Evolutionary conservation across 2,797 vertebrate genomes (phyloP).

Genomic region (Enoplosus armatus): DNA sequence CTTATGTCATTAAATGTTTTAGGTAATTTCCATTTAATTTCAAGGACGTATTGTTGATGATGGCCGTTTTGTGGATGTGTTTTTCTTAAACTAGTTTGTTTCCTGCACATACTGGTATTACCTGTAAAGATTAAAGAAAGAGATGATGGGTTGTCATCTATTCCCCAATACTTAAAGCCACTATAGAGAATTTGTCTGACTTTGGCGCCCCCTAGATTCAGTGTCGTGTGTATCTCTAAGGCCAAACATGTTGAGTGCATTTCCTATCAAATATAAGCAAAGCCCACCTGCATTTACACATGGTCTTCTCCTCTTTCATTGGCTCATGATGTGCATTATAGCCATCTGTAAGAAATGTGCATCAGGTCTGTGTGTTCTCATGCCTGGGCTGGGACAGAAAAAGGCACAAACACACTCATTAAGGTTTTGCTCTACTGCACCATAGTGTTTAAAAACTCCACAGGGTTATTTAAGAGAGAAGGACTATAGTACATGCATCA

Average conservation of each 20-base stretch:
- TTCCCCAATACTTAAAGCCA: constrained; percentile 10
- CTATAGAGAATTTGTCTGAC: not conserved
- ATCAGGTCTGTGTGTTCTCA: not conserved
- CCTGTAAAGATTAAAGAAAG: not conserved
- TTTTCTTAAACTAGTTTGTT: no score
- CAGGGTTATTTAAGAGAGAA: not conserved
- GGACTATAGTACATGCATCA: no score
- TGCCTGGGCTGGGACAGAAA: not conserved
- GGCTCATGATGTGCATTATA: not conserved
- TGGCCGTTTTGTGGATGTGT: no score
- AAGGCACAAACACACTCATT: not conserved
- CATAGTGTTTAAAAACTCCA: not conserved
- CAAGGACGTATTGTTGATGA: not conserved
- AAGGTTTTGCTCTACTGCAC: not conserved
- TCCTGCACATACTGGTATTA: no score
- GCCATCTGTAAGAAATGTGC: not conserved
- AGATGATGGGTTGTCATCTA: not conserved
- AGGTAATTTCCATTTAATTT: not conserved
- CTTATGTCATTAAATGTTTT: not conserved
- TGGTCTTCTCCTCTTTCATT: not conserved
- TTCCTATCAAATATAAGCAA: not conserved
- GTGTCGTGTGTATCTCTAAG: not conserved
- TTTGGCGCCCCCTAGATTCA: constrained; percentile 8
- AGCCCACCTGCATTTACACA: not conserved
- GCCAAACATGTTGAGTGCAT: not conserved